Percentiles rank a stretch among this genome's conserved stretches.
Conservation (phyloP, 2,113 vertebrate genomes). For the Grammomys surdaster region DNA sequence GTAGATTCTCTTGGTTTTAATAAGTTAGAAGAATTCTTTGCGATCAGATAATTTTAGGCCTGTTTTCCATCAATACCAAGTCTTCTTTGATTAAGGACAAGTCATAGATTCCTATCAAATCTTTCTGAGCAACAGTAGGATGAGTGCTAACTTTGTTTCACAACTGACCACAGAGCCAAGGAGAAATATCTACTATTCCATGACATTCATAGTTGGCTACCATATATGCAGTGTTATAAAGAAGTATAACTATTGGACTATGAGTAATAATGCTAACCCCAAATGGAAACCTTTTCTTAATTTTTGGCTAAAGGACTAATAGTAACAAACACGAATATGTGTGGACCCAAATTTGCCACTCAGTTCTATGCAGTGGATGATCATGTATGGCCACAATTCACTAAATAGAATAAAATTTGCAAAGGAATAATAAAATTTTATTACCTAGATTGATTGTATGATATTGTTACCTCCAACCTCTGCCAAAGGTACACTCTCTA, state of each 20-base stretch:
- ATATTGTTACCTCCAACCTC: neutral
- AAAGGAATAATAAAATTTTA: neutral
- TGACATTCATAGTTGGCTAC: neutral
- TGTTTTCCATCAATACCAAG: too few relatives aligned
- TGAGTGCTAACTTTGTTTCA: neutral
- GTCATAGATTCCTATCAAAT: neutral
- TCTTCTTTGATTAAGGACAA: neutral
- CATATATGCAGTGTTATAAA: neutral
- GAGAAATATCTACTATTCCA: neutral
- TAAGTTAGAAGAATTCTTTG: neutral
- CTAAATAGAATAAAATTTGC: neutral
- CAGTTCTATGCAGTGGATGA: neutral
- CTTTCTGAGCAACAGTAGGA: neutral
- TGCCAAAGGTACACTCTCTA: neutral
- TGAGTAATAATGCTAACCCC: neutral
- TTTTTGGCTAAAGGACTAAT: neutral
- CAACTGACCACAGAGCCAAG: neutral
- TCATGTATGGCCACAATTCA: neutral
- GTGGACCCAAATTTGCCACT: fast-evolving
- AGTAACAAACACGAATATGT: neutral
- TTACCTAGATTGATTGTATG: neutral
- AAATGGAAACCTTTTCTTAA: neutral
- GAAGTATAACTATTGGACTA: neutral
- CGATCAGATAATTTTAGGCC: too few relatives aligned
- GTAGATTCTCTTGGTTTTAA: neutral